A percentile compares a stretch with the other conserved stretches of the same genome.
phyloP scores from a whole-genome alignment of 2,113 vertebrate genomes.

The Antechinus stuartii region DNA sequence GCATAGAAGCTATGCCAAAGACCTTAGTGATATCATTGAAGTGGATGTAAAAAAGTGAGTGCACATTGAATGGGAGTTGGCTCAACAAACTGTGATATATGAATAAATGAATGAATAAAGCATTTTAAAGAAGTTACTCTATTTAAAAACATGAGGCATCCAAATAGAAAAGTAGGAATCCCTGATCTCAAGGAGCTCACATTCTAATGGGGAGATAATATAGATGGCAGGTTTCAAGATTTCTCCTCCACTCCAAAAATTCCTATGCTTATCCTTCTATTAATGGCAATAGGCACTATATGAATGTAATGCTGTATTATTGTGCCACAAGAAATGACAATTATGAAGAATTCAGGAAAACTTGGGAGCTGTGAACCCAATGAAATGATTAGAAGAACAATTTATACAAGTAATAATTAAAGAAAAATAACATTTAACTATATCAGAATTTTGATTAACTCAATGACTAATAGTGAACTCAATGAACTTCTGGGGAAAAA shows the following conservation, averaged over 20 bases:
- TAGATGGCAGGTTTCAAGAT: not conserved
- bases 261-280: not conserved
- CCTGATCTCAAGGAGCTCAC: not conserved
- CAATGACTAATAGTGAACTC: not conserved
- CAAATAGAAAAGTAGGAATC: not conserved
- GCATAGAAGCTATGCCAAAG: slow-evolving; percentile 59
- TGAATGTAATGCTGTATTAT: not conserved
- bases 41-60: slow-evolving; percentile 59
- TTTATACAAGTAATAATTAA: not conserved
- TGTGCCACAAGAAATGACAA: not conserved
- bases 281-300: not conserved
- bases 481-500: not conserved
- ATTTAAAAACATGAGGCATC: not conserved
- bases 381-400: not conserved
- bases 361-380: not conserved
- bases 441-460: not conserved
- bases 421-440: not conserved
- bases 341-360: not conserved
- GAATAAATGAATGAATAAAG: not conserved
- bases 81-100: not conserved
- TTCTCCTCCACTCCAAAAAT: not conserved
- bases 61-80: not conserved
- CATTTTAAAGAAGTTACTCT: not conserved
- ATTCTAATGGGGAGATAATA: not conserved
- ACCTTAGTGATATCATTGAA: slow-evolving; percentile 61